These are phyloP conservation scores for Aphidius colemani DNA, from an alignment of 2,888 invertebrate species.

Conservation along the genomic window DNA sequence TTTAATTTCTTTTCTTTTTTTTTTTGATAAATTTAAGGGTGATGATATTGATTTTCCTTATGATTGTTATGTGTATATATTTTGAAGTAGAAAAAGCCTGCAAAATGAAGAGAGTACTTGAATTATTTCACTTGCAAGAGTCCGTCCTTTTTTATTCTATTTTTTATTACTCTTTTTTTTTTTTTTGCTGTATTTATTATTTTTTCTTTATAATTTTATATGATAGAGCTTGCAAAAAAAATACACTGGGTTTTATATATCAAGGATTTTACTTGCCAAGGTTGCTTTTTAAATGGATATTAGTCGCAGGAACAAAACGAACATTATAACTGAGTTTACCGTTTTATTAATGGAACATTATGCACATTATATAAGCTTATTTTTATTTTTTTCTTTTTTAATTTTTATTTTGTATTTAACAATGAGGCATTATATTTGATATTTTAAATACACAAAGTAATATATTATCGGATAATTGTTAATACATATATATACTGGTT, in stretches of 20 bases:
- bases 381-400: conserved; percentile 1
- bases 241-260: conserved; percentile 8
- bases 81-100: no score
- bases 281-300: conserved; percentile 15
- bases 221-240: not conserved
- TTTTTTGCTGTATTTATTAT: not conserved
- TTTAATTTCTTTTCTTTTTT: no score
- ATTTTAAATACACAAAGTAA: not conserved
- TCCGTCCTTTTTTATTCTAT: not conserved
- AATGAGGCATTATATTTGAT: not conserved
- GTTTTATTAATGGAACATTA: conserved; percentile 10
- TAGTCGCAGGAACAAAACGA: conserved; percentile 5
- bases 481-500: no score
- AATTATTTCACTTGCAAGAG: no score
- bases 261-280: conserved; percentile 10
- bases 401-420: not conserved
- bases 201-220: not conserved
- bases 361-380: not conserved
- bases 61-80: no score
- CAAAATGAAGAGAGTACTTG: no score
- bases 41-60: no score
- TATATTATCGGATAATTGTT: no score
- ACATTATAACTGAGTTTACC: conserved; percentile 6
- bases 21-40: no score
- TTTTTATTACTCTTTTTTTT: not conserved